Base-by-base conservation (phyloP, 2,113 vertebrate genomes). In the Coregonus clupeaformis region DNA sequence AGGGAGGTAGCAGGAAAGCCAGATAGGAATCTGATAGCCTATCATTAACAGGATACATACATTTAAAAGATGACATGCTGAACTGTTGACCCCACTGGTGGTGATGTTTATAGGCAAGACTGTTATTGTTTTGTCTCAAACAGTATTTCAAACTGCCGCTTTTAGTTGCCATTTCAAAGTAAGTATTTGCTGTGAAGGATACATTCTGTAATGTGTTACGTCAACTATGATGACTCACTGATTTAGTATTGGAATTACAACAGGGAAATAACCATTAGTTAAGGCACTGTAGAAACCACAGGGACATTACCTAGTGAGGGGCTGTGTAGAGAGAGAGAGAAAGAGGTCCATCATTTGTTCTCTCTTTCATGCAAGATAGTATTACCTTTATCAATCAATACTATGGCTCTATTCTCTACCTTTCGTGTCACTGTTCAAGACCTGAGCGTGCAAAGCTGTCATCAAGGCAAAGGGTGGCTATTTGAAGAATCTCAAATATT, bases 11-110 rank as follows among this genome's bases (percentile, higher is more conserved):
- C 83, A 90, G 86, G 89, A 87, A 92, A 89, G 85, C 89, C 76
- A 92, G 91, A 92, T 88, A 90, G 91, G 84, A 92, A 93, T 91
- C 90, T 85, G 91, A 93, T 93, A 92, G 88, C 89, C 90, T 89
- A 82, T 91, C 88, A 93, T 92, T 92, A 92, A 85, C 89, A 88
- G 84, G 73, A 84, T 71, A 92, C 92, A 93, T 91, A 92, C 92
- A 93, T 90, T 80, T 76, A 90, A 82, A 84, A 90, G 91, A 87
- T 83, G 82, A 84, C 80, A 47, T 69, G 81, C 81, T 80, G 74
- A 85, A 85, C 75, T 83, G 72, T 32, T 86, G 88, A 86, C 73
- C 86, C 87, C 80, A 42, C 36, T 42, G 32, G 32, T 72, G 79
- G 87, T 36, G 32, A 36, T 83, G 85, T 88, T 85, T 88, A 87